A percentile compares a stretch with the other conserved stretches of the same genome.
Evolutionary conservation across 1,140 invertebrate species (phyloP).

Genomic region (Zaprionus inermis): DNA sequence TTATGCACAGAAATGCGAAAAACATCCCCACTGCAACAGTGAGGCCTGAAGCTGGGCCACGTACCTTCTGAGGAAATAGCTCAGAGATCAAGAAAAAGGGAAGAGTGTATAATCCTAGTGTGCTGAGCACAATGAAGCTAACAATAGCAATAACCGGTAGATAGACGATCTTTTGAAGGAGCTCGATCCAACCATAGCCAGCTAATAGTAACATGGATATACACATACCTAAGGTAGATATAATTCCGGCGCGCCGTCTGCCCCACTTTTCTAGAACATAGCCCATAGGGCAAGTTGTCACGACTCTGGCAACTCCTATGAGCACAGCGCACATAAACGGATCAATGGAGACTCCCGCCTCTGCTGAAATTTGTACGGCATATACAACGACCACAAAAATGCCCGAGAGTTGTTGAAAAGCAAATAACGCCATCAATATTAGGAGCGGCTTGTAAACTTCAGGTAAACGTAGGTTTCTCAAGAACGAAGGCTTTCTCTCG

Average conservation of each 20-base stretch:
- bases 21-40: constrained; percentile 88
- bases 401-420: constrained; percentile 92
- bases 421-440: constrained; percentile 88
- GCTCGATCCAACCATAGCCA: constrained; percentile 63
- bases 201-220: constrained; percentile 86
- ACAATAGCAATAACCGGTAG: constrained; percentile 85
- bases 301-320: constrained; percentile 85
- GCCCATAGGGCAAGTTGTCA: constrained; percentile 85
- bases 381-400: constrained; percentile 92
- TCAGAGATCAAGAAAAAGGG: constrained; percentile 92
- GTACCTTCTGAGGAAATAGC: constrained; percentile 88
- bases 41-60: constrained; percentile 88
- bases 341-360: constrained; percentile 86
- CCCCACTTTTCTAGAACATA: constrained; percentile 86
- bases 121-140: constrained; percentile 87
- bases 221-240: constrained; percentile 87
- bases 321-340: constrained; percentile 86
- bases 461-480: constrained; percentile 56
- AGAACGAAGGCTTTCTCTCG: constrained; percentile 69
- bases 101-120: constrained; percentile 87
- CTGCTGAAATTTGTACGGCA: constrained; percentile 87
- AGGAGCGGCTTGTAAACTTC: constrained; percentile 87
- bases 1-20: constrained; percentile 90
- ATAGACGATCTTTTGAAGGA: constrained; percentile 55
- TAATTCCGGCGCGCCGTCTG: constrained; percentile 85